Base-by-base conservation (phyloP, 2,797 vertebrate species). In the Bufotes viridis region DNA sequence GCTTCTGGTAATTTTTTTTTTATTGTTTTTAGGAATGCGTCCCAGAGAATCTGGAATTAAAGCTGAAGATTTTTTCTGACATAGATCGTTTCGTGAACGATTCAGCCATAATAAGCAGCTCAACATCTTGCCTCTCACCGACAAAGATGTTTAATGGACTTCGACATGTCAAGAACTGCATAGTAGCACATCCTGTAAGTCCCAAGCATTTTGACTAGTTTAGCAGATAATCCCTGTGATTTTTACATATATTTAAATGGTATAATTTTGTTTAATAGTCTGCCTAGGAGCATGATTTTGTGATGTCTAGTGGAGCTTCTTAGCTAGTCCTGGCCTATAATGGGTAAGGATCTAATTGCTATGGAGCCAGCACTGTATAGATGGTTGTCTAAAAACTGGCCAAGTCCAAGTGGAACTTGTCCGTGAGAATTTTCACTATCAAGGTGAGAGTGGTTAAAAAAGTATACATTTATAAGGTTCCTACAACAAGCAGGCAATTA, bases 161-260 rank as follows among this genome's bases (percentile, higher is more conserved):
- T 78, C 95, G 94, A 55, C 95, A 95, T 7, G 94, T 93, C 90
- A 96, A 94, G 60, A 97, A 97, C 90, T 99, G 98, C 92, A 93
- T 99, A 0, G 96, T 99, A 90, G 97, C 97, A 0, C 98, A 99
- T 90, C 98, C 98, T 87, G 98, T 99, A 89, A 96, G 96, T 96
- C 91, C 65, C 20, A 18, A 9, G 22, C 17, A 61, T 29, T 9
- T 83, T 34, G 67, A 58, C 10, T 0, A 88, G 53, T 84, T 20
- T 26, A 14, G 49, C 17, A 78, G 81, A 84, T 84, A 80, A 88
- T 79, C 75, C 74, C 26, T 14, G 53, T 80, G 78, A 84, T 20
- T 57, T 67, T 60, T 70, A 58, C 76, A 78, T 88, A 65, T 84
- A 69, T 84, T 78, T 83, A 83, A 67, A 78, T 79, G 51, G 79